Conservation (phyloP, 2,113 vertebrate species). For the Neolamprologus toae region DNA sequence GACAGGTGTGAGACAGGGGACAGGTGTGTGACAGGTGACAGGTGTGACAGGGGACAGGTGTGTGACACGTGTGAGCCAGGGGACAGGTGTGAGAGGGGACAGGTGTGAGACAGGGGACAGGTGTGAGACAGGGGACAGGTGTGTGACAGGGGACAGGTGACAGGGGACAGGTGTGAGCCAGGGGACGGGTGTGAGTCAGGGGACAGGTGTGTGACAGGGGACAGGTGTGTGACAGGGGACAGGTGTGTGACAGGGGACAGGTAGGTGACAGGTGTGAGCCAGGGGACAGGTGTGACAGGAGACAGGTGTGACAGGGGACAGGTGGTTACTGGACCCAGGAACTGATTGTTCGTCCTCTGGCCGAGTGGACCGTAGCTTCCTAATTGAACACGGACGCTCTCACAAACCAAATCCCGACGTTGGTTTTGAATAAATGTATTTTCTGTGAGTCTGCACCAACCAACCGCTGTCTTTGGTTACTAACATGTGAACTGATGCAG, state of each 20-base stretch:
- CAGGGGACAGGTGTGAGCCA: accelerated
- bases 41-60: too few relatives aligned
- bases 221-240: accelerated
- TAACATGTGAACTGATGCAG: background rate
- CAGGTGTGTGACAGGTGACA: accelerated
- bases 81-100: too few relatives aligned
- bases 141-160: accelerated
- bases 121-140: too few relatives aligned
- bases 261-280: accelerated
- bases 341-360: background rate
- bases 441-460: background rate
- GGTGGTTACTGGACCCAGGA: background rate
- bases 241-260: accelerated
- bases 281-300: too few relatives aligned
- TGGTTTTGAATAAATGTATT: background rate
- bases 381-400: background rate
- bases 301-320: accelerated
- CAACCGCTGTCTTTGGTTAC: background rate
- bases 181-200: accelerated
- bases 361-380: background rate
- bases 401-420: background rate
- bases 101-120: too few relatives aligned
- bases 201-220: accelerated
- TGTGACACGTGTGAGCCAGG: accelerated
- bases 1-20: too few relatives aligned